phyloP scores from a whole-genome alignment of 2,113 vertebrate species.

The Microcebus lehilahytsara region DNA sequence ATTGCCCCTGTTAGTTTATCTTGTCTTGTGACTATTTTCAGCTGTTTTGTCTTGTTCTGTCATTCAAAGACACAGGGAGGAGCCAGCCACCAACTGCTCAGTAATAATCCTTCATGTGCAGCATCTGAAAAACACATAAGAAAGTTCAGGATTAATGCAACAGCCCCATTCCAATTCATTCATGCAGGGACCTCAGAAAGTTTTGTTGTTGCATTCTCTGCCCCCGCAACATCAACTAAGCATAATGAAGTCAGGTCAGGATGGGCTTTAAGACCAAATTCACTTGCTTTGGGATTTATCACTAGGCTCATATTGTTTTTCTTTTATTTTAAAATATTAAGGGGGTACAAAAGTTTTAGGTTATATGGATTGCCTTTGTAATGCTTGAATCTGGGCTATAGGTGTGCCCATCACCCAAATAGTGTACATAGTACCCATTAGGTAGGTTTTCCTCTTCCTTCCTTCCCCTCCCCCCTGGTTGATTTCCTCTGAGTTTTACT shows the following conservation, averaged over 20 bases:
- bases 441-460: no score
- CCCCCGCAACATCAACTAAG: neutral
- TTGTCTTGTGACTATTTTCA: neutral
- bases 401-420: no score
- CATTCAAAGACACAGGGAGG: slow-evolving; percentile 16
- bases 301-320: slow-evolving; percentile 53
- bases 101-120: neutral
- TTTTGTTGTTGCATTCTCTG: slow-evolving; percentile 27
- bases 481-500: no score
- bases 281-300: slow-evolving; percentile 73
- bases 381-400: no score
- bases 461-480: no score
- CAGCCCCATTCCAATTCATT: slow-evolving; percentile 21
- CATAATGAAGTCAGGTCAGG: slow-evolving; percentile 64
- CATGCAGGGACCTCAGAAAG: slow-evolving; percentile 15
- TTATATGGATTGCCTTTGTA: no score
- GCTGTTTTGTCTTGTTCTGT: slow-evolving; percentile 42
- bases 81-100: slow-evolving; percentile 7
- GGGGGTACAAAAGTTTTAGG: no score
- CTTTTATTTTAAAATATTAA: no score
- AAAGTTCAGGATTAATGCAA: slow-evolving; percentile 20
- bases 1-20: neutral
- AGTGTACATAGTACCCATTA: no score
- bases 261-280: slow-evolving; percentile 65
- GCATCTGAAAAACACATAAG: neutral